Percentiles rank a stretch among this genome's conserved stretches.
phyloP scores from a whole-genome alignment of 37 sponge, comb jelly and placozoan species.

The Eunapius fragilis region DNA sequence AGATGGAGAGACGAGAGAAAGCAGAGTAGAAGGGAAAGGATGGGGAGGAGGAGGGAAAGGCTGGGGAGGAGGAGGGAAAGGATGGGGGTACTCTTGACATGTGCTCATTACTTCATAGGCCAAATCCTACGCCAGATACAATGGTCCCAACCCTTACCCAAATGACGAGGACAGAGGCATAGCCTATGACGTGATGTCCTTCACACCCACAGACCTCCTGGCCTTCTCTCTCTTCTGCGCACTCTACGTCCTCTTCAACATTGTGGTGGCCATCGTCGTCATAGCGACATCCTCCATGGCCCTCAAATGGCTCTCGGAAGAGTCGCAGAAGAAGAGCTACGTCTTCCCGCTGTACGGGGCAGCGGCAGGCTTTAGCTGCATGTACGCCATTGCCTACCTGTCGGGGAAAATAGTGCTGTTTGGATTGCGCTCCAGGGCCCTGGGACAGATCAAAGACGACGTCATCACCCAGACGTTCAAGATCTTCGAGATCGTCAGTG shows the following conservation, averaged over 20 bases:
- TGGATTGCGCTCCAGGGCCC: not conserved
- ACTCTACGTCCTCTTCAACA: not conserved
- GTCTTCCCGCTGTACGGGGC: not conserved
- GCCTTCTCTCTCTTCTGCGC: not conserved
- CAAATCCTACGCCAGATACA: not conserved
- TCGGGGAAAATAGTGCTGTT: not conserved
- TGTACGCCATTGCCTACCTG: not conserved
- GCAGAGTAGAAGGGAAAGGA: no score
- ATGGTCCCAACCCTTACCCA: not conserved
- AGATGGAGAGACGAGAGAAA: not conserved
- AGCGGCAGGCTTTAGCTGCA: not conserved
- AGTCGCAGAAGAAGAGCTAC: not conserved
- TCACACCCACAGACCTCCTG: not conserved
- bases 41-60: no score
- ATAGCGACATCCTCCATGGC: not conserved
- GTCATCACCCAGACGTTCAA: not conserved
- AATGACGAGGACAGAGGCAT: not conserved
- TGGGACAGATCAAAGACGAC: not conserved
- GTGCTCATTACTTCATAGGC: no score
- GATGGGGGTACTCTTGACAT: not conserved
- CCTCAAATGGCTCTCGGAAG: not conserved
- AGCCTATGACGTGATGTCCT: not conserved
- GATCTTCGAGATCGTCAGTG: not conserved
- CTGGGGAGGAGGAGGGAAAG: not conserved
- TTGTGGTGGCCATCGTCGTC: not conserved